These are phyloP conservation scores for Dicrurus megarhynchus DNA, from an alignment of 2,113 vertebrate genomes.

Conservation along the genomic window DNA sequence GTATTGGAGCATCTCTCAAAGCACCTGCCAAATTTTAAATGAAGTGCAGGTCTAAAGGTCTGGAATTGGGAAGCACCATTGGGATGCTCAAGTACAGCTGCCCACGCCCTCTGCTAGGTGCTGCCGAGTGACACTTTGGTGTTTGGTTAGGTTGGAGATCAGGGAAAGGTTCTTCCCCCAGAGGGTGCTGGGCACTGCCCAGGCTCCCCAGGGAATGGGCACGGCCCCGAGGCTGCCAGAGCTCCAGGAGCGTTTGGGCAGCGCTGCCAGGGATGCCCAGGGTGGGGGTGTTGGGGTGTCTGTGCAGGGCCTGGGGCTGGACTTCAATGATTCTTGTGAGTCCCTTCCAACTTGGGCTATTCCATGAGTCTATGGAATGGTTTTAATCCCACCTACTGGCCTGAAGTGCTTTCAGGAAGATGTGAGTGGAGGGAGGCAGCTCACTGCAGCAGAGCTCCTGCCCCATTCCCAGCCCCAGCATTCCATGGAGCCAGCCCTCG, in stretches of 20 bases:
- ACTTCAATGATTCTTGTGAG: too few species aligned
- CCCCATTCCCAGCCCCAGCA: background rate
- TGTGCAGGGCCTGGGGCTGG: background rate
- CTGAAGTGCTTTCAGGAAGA: background rate
- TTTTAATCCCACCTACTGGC: background rate
- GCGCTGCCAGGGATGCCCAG: background rate
- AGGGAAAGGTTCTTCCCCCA: rapidly evolving
- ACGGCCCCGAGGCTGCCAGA: background rate
- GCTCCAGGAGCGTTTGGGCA: background rate
- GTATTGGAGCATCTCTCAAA: background rate
- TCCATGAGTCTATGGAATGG: background rate
- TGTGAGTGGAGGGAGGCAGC: background rate
- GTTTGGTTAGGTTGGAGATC: rapidly evolving
- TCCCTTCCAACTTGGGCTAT: background rate
- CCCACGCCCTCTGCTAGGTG: background rate
- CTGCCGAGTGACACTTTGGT: background rate
- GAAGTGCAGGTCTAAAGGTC: background rate
- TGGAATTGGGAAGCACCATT: rapidly evolving
- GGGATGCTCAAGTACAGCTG: background rate
- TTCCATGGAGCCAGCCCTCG: rapidly evolving
- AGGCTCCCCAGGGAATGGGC: background rate
- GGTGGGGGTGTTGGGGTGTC: background rate
- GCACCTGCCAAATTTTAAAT: background rate
- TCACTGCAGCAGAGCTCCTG: background rate
- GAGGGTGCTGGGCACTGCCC: background rate